Evolutionary conservation across 1,140 invertebrate species (phyloP), one percentile per base, ranked within the genome.

Genomic region (Hormaphis cornu): DNA sequence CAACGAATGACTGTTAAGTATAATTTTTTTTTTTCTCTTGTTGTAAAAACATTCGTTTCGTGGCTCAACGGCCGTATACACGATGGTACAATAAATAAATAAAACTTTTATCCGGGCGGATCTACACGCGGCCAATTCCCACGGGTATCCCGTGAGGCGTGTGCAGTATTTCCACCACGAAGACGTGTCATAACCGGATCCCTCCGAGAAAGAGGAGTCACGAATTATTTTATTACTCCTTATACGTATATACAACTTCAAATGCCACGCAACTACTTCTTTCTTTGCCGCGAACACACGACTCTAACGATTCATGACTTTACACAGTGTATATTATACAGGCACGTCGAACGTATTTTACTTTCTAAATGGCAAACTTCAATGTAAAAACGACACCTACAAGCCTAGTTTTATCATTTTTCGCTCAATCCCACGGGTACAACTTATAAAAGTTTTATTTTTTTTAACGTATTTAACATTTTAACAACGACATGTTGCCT

Each of bases 111-210:
- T 66, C 61, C 44, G 44, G 3, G 28, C 44, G 42, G 42, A 63
- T 63, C 59, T 63, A 22, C 18, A 33, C 10, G 3, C 54, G 3
- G 14, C 54, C 24, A 66, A n/a, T 66, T 66, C 61, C 61, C 61
- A 66, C 61, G 61, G 35, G 61, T 66, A 66, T 66, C 61, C 61
- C 40, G 12, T 28, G 4, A 5, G 18, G 6, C 42, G 58, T n/a
- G 30, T 8, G 28, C 44, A n/a, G 28, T 10, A 18, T 48, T 50
- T 26, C 42, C 26, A 33, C 12, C 61, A 16, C 61, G 54, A 48
- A 22, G 28, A 66, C 61, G 44, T 66, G 61, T 66, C 61, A 66
- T 66, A 66, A 66, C 61, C 40, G 42, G 58, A 63, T 63, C 58
- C 61, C 61, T 48, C 42, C 30, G 44, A 20, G 20, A 20, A 24